Percentiles rank a stretch among this genome's conserved stretches.
phyloP scores from a whole-genome alignment of 2,888 invertebrate species.

The Cryptus armator region DNA sequence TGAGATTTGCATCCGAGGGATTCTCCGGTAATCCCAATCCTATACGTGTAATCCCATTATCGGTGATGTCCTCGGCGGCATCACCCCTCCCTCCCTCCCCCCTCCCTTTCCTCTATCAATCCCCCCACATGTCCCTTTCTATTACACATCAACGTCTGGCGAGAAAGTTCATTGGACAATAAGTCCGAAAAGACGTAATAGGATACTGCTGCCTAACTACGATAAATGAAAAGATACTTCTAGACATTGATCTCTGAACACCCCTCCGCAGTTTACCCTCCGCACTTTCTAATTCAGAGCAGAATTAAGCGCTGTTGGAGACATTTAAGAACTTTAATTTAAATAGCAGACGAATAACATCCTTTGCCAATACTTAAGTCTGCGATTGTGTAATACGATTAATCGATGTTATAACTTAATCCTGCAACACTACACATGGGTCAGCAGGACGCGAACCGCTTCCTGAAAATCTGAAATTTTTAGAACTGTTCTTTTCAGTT shows the following conservation, averaged over 20 bases:
- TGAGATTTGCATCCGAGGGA: conserved; percentile 80
- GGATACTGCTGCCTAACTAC: background rate
- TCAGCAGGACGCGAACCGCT: no score
- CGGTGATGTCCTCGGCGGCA: conserved; percentile 68
- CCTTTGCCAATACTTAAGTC: no score
- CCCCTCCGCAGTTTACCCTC: background rate
- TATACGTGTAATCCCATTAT: conserved; percentile 80
- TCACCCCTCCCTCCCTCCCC: background rate
- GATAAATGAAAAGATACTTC: conserved; percentile 17
- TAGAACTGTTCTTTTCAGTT: no score
- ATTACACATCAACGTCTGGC: conserved; percentile 31
- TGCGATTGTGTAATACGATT: no score
- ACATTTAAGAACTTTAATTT: background rate
- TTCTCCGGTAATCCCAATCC: conserved; percentile 80
- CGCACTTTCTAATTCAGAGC: no score
- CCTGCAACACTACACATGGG: no score
- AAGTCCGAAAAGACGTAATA: background rate
- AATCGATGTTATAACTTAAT: no score
- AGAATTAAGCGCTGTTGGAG: background rate
- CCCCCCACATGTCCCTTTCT: conserved; percentile 17
- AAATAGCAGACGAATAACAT: background rate
- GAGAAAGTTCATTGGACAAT: conserved; percentile 33
- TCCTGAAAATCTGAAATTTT: no score
- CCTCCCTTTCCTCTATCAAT: background rate
- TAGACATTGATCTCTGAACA: background rate